Percentiles rank a stretch among this genome's conserved stretches.
These are phyloP conservation scores for Agrotis puta DNA, from an alignment of 2,888 invertebrate genomes.

Conservation along the genomic window DNA sequence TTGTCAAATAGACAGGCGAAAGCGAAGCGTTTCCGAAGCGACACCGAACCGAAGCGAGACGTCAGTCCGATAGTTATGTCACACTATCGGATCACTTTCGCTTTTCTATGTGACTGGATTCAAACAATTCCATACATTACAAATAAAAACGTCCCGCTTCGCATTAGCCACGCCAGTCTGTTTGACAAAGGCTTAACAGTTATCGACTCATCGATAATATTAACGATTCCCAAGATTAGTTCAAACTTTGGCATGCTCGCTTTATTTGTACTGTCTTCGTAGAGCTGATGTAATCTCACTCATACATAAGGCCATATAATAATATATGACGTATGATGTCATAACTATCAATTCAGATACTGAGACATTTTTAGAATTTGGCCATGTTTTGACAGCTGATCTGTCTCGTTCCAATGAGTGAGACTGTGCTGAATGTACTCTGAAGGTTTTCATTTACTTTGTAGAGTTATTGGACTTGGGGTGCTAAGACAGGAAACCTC, in stretches of 20 bases:
- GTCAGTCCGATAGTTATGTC: no score
- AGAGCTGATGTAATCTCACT: conserved; percentile 24
- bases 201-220: background rate
- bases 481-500: no score
- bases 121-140: no score
- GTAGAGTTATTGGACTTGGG: background rate
- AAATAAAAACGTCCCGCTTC: no score
- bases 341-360: conserved; percentile 13
- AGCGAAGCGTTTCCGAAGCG: no score
- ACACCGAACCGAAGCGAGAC: no score
- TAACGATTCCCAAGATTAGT: background rate
- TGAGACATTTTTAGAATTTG: conserved; percentile 23
- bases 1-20: no score
- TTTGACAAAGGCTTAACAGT: no score
- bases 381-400: conserved; percentile 8
- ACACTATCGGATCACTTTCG: no score
- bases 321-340: conserved; percentile 26
- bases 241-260: conserved; percentile 3
- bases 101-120: no score
- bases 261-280: background rate
- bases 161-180: no score
- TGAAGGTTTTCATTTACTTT: conserved; percentile 5
- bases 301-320: conserved; percentile 21
- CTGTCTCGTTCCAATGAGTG: conserved; percentile 3
- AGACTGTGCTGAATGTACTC: background rate